Conservation (phyloP, 2,888 invertebrate genomes). For the Andrena flavipes region DNA sequence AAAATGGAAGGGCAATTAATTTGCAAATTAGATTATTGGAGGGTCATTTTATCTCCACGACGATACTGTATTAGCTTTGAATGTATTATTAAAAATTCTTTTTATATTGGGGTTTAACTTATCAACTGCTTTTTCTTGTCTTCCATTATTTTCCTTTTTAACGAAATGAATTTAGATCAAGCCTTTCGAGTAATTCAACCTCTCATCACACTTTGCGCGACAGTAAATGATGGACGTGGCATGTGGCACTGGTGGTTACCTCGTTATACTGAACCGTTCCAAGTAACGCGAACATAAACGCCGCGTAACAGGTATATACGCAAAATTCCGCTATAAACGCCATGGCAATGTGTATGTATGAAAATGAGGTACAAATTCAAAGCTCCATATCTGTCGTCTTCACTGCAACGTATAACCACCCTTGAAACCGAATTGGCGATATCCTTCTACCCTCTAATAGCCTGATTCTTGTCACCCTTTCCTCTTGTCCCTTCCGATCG, state of each 20-base stretch:
- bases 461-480: conserved; percentile 37
- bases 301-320: conserved; percentile 40
- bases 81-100: background rate
- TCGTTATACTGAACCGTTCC: background rate
- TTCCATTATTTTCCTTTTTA: background rate
- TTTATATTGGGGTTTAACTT: background rate
- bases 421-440: conserved; percentile 52
- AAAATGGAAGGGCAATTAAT: background rate
- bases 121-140: background rate
- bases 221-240: no score
- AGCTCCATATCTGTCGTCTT: conserved; percentile 78
- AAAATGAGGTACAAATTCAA: conserved; percentile 77
- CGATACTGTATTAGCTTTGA: background rate
- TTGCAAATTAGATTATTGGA: background rate
- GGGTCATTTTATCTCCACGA: background rate
- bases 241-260: background rate
- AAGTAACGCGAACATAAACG: conserved; percentile 13
- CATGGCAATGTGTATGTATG: conserved; percentile 76
- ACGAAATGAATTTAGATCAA: no score
- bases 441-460: conserved; percentile 56
- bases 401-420: conserved; percentile 73
- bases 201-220: no score
- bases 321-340: conserved; percentile 67
- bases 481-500: conserved; percentile 11
- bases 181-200: no score